Base-by-base conservation (phyloP, 2,113 vertebrate genomes). In the Odontophorus gujanensis region DNA sequence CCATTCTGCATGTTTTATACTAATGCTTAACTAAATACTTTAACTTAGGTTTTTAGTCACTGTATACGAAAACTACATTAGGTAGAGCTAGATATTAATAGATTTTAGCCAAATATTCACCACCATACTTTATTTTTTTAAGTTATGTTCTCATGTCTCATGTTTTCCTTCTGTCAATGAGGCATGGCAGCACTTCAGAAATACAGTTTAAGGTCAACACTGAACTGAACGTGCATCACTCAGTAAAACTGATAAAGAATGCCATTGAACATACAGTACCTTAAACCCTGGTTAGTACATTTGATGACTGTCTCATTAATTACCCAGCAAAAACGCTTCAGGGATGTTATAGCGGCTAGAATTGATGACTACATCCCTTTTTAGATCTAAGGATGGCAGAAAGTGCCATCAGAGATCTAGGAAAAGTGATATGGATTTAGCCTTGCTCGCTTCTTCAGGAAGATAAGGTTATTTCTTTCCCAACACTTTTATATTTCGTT, bases 391-490 rank as follows among this genome's bases (percentile, higher is more conserved):
- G 78, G 57, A 69, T 87, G 57, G 61, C 68, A 73, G 43, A 71
- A 88, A 91, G 61, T 59, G 77, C 68, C 78, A 89, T 43, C 65
- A 66, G 57, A 92, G 92, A 86, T 88, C 72, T 32, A 43, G 45
- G 68, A 82, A 71, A 80, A 90, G 57, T 0, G 30, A 78, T 12
- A 72, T 75, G 69, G 50, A 55, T 96, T 92, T 67, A 20, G 47
- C 45, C 74, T 66, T 53, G 62, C 79, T 82, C 45, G 47, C 38
- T 87, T 74, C 66, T 93, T 95, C 58, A 62, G 57, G 87, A 85
- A 91, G 90, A 94, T 84, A 95, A 96, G 86, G 79, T 80, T 91
- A 91, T 76, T 96, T 93, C 77, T 89, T 96, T 93, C 50, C 87
- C 71, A 87, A 69, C 38, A 71, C 47, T 89, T 85, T 74, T 93